Percentiles rank a stretch among this genome's conserved stretches.
These are phyloP conservation scores for Netelia fuscicornis DNA, from an alignment of 2,888 invertebrate species.

Conservation along the genomic window DNA sequence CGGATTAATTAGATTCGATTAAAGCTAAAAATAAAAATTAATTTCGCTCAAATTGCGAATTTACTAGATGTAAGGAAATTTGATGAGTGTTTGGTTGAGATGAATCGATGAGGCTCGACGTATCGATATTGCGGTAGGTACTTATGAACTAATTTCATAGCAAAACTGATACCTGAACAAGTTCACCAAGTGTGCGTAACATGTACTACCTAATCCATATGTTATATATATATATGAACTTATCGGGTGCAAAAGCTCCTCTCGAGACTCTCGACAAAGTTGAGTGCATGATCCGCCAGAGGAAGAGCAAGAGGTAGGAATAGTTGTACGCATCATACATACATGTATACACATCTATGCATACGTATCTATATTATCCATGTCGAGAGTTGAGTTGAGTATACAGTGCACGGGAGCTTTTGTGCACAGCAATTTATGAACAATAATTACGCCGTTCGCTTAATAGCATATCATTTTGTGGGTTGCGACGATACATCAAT, in stretches of 20 bases:
- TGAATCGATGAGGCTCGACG: conserved; percentile 2
- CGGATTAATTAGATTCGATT: no score
- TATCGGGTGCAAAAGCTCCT: conserved; percentile 23
- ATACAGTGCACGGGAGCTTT: conserved; percentile 35
- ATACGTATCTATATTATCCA: conserved; percentile 32
- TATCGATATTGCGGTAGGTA: neutral
- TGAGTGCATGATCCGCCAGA: conserved; percentile 33
- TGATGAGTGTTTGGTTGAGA: neutral
- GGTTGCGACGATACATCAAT: conserved; percentile 72
- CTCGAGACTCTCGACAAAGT: conserved; percentile 32
- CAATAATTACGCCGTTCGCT: conserved; percentile 73
- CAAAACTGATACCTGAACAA: neutral
- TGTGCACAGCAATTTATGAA: conserved; percentile 70
- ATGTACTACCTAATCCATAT: conserved; percentile 22
- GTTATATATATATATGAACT: neutral
- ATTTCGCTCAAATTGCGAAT: conserved; percentile 8
- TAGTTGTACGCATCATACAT: neutral
- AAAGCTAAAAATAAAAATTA: neutral
- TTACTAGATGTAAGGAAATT: conserved; percentile 10
- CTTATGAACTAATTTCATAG: conserved; percentile 20
- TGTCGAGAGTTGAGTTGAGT: conserved; percentile 26
- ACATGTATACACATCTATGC: neutral
- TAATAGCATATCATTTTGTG: conserved; percentile 76
- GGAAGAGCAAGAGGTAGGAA: neutral
- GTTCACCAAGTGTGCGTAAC: neutral